Evolutionary conservation across 1,140 invertebrate species (phyloP), one percentile per base, ranked within the genome.

Genomic region (Zaprionus africanus): DNA sequence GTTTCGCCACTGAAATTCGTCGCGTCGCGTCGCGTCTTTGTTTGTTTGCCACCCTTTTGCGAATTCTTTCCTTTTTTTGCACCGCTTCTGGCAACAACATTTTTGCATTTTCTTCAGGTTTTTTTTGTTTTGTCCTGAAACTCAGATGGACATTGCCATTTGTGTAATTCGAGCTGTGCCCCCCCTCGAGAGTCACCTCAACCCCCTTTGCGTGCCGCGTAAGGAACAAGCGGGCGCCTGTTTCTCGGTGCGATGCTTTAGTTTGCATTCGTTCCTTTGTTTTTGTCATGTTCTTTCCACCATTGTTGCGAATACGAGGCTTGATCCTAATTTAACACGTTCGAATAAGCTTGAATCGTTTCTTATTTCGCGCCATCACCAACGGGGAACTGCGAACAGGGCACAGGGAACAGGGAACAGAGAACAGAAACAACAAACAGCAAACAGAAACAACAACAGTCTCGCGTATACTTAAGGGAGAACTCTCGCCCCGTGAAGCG

Each of bases 291-390:
- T 85, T 85, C 73, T 76, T 78, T 88, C 68, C 78, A 72, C 78
- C 78, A 76, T 90, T 90, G 85, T 90, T 83, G 72, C 78, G 59
- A 83, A 66, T 84, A 64, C 78, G 66, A 79, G 79, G 62, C 79
- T 70, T 83, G 86, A 90, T 88, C 86, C 84, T 81, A 85, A 88
- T 85, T 88, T 90, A 88, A 88, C 85, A 88, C 85, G 85, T 88
- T 88, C 84, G 84, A 90, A 90, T 90, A 88, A 88, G 85, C 82
- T 90, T 88, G 81, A 85, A 90, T 82, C 85, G 86, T 90, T 88
- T 88, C 85, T 81, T 85, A 90, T 88, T 88, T 85, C 86, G 85
- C 85, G 85, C 81, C 81, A 90, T 69, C 81, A 71, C 81, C 70
- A 79, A 71, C 41, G 41, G n/a, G 41, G 41, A 43, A 43, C 15